Evolutionary conservation across 2,888 invertebrate genomes (phyloP).

Genomic region (Drosophila macrothrix): DNA sequence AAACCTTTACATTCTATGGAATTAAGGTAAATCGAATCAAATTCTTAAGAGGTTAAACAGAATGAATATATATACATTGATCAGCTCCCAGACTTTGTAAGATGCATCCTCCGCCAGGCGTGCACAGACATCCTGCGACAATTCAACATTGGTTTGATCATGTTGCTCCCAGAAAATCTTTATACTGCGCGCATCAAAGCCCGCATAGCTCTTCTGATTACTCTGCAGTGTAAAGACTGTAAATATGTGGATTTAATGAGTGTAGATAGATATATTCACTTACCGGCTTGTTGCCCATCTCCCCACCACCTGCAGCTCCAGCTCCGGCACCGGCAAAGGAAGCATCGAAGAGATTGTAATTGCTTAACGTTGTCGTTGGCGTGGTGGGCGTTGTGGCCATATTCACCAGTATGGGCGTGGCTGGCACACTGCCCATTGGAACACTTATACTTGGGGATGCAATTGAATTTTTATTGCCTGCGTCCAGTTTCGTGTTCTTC

Average conservation of each 20-base stretch:
- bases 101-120: constrained; percentile 84
- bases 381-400: constrained; percentile 78
- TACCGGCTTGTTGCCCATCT: constrained; percentile 56
- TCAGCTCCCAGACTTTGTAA: constrained; percentile 84
- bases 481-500: constrained; percentile 75
- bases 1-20: constrained; percentile 83
- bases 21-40: not conserved
- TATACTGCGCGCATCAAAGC: constrained; percentile 82
- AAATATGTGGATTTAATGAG: not conserved
- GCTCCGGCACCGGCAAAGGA: constrained; percentile 58
- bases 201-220: constrained; percentile 81
- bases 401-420: constrained; percentile 58
- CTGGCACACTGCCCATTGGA: constrained; percentile 50
- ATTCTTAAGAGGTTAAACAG: not conserved
- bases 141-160: constrained; percentile 83
- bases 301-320: constrained; percentile 35
- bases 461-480: constrained; percentile 42
- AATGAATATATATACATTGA: constrained; percentile 76
- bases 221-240: constrained; percentile 47
- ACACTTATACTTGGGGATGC: constrained; percentile 30
- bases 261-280: not conserved
- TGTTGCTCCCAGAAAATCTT: constrained; percentile 85
- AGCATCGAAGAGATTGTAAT: constrained; percentile 74
- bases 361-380: constrained; percentile 63
- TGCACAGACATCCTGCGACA: constrained; percentile 82